A percentile compares a stretch with the other conserved stretches of the same genome.
These are phyloP conservation scores for Poecilia picta DNA, from an alignment of 2,797 vertebrate species.

Conservation along the genomic window DNA sequence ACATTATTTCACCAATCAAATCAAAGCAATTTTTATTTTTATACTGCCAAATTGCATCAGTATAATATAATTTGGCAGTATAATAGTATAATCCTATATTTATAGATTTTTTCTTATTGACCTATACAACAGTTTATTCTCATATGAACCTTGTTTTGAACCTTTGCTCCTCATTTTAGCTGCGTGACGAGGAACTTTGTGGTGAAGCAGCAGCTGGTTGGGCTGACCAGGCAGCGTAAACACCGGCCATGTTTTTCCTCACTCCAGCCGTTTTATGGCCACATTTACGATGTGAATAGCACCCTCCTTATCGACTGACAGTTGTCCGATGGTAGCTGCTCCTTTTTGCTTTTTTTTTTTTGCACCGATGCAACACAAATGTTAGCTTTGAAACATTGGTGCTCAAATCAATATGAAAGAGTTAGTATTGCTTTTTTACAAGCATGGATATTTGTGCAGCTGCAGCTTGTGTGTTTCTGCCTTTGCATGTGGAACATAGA, in stretches of 20 bases:
- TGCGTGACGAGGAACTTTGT: slow-evolving; percentile 34
- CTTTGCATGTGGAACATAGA: slow-evolving; percentile 26
- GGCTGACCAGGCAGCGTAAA: slow-evolving; percentile 69
- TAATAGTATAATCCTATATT: background rate
- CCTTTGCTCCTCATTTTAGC: slow-evolving; percentile 12
- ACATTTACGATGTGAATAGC: slow-evolving; percentile 51
- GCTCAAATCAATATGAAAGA: slow-evolving; percentile 2
- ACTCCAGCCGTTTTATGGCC: slow-evolving; percentile 63
- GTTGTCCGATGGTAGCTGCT: slow-evolving; percentile 26
- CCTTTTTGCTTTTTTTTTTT: slow-evolving; percentile 1
- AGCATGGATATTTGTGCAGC: background rate
- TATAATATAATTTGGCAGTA: too few species aligned
- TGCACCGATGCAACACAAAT: slow-evolving; percentile 37
- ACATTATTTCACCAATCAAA: background rate
- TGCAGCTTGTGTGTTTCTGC: slow-evolving; percentile 14
- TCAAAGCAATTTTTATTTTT: background rate
- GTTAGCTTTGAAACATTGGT: slow-evolving; percentile 32
- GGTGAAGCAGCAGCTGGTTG: slow-evolving; percentile 57
- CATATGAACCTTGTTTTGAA: background rate
- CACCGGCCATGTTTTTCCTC: slow-evolving; percentile 67
- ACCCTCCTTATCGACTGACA: slow-evolving; percentile 58
- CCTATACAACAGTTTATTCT: background rate
- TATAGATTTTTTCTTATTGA: background rate
- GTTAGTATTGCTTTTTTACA: slow-evolving; percentile 8
- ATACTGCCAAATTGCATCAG: background rate